Evolutionary conservation across 2,888 invertebrate genomes (phyloP), one percentile per base, ranked within the genome.

Genomic region (Xanthorhoe designata): DNA sequence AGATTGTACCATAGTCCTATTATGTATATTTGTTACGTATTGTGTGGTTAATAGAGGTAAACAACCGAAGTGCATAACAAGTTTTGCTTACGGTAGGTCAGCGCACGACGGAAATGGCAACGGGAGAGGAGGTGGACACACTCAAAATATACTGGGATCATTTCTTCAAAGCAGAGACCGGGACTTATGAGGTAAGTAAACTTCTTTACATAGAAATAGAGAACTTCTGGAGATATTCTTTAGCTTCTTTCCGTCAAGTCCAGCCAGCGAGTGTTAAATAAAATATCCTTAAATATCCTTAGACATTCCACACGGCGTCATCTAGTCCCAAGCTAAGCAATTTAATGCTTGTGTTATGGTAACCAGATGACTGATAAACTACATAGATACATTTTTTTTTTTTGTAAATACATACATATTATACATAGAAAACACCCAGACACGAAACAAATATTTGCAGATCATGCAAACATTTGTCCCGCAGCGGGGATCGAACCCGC

Each of bases 141-240:
- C 83, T 93, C 64, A 94, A 94, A 78, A 74, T 94, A 62, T 92
- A 94, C 75, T 95, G 95, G 95, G 94, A 95, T 70, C 92, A 93
- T 69, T 95, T 95, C 85, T 94, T 95, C 84, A 94, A 94, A 77
- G 94, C 95, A 9, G 95, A 95, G 79, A 93, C 94, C 57, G 94
- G 94, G 19, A 94, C 95, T 78, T 94, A 94, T 83, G 95, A 95
- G 95, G 95, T 95, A 85, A 17, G 2, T 47, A 13, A 9, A 2
- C n/a, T n/a, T 9, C 38, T 2, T 42, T 13, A 35, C 9, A 8
- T 35, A 24, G 24, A 24, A 24, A 24, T 3, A 13, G 3, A 42
- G 13, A 42, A 10, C 5, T 13, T 4, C 38, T 13, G 13, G 38
- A 2, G 38, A 42, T 4, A 42, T 13, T 42, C 38, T 32, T 32